These are phyloP conservation scores for Scelioninae gen. 1 DNA, from an alignment of 2,888 invertebrate species.

Conservation along the genomic window DNA sequence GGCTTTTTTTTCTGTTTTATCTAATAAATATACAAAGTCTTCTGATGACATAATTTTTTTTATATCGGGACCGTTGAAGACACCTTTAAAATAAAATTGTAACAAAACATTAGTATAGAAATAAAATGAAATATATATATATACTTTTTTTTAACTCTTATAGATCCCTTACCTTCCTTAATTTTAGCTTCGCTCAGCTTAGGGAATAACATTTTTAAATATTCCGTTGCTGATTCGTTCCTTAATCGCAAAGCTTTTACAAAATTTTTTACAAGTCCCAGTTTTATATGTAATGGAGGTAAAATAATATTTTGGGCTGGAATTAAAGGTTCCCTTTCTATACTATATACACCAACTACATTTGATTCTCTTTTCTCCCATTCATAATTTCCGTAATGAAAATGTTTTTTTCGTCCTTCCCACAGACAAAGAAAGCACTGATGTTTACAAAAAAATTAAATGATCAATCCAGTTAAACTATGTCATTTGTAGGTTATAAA, in stretches of 20 bases:
- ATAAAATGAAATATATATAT: no score
- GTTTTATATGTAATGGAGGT: conserved; percentile 54
- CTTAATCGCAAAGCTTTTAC: neutral
- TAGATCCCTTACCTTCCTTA: no score
- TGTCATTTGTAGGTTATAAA: no score
- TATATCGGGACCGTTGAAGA: conserved; percentile 61
- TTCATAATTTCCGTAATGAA: conserved; percentile 17
- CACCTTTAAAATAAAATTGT: no score
- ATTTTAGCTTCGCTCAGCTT: conserved; percentile 16
- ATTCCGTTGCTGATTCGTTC: conserved; percentile 23
- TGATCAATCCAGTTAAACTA: no score
- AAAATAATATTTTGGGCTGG: conserved; percentile 21
- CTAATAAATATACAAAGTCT: conserved; percentile 63
- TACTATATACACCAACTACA: conserved; percentile 20
- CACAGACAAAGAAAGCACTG: conserved; percentile 28
- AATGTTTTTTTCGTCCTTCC: conserved; percentile 11
- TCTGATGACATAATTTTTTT: conserved; percentile 39
- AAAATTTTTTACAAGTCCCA: conserved; percentile 43
- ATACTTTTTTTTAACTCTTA: no score
- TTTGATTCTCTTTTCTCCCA: conserved; percentile 4
- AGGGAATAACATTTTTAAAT: conserved; percentile 22
- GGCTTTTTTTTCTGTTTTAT: conserved; percentile 53
- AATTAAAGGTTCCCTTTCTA: conserved; percentile 29
- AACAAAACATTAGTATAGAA: no score
- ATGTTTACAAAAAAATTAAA: conserved; percentile 11